phyloP scores from a whole-genome alignment of 2,113 vertebrate species.

The Etia nguti region DNA sequence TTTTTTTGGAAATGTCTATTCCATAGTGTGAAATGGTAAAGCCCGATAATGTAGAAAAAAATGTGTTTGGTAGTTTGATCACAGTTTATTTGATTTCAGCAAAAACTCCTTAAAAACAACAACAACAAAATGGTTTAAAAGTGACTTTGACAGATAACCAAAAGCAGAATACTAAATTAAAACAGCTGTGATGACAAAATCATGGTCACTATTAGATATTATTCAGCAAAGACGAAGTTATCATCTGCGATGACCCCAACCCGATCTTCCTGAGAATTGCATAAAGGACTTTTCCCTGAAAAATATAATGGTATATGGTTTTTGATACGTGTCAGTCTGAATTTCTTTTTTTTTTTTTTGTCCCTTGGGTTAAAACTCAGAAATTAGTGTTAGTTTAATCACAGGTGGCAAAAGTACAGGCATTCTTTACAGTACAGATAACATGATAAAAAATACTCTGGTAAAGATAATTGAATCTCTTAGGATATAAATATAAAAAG shows the following conservation, averaged over 20 bases:
- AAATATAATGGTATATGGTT: background rate
- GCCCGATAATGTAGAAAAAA: background rate
- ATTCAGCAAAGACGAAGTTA: background rate
- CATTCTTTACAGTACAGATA: background rate
- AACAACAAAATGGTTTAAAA: background rate
- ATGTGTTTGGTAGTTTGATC: background rate
- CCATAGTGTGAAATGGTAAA: background rate
- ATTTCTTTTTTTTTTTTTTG: rapidly evolving
- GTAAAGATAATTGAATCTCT: background rate
- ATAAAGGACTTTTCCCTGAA: rapidly evolving
- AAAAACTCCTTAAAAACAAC: rapidly evolving
- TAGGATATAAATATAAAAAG: background rate
- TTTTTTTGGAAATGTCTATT: background rate
- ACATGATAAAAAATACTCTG: background rate
- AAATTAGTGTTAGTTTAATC: background rate
- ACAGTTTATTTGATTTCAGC: background rate
- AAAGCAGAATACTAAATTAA: background rate
- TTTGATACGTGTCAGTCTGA: background rate
- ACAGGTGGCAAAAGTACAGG: background rate
- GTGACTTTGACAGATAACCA: background rate
- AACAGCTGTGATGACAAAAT: background rate
- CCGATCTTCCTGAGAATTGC: rapidly evolving
- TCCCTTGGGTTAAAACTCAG: background rate
- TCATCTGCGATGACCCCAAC: background rate
- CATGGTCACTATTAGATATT: background rate